A percentile compares a stretch with the other conserved stretches of the same genome.
Evolutionary conservation across 1,140 invertebrate species (phyloP).

Genomic region (Pseudoatta argentina): DNA sequence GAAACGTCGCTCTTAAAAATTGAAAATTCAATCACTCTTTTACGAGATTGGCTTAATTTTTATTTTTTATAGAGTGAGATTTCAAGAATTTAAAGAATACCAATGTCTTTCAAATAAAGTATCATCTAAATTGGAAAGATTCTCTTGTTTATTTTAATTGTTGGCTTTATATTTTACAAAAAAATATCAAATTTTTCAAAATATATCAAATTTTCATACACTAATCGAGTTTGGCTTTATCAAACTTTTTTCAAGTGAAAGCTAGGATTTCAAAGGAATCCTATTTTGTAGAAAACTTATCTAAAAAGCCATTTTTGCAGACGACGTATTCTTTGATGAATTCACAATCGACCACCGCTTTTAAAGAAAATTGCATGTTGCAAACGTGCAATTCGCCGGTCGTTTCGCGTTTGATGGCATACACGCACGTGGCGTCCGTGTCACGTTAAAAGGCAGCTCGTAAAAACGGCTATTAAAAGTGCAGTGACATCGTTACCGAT

Average conservation of each 20-base stretch:
- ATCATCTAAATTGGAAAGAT: background rate
- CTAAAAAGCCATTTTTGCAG: background rate
- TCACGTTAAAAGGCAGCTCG: constrained; percentile 18
- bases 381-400: constrained; percentile 10
- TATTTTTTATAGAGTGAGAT: no score
- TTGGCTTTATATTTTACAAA: background rate
- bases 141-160: background rate
- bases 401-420: constrained; percentile 23
- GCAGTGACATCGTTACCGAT: constrained; percentile 52
- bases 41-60: no score
- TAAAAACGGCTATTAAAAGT: constrained; percentile 66
- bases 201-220: background rate
- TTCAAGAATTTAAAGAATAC: no score
- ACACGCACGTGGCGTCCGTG: constrained; percentile 33
- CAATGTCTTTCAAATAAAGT: background rate
- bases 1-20: no score
- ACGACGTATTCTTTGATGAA: background rate
- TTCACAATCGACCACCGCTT: background rate
- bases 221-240: background rate
- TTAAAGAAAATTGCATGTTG: constrained; percentile 30
- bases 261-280: background rate
- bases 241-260: constrained; percentile 2
- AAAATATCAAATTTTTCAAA: background rate
- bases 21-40: no score
- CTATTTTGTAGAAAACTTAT: background rate